Base-by-base conservation (phyloP, 2,113 vertebrate genomes). In the Ceratotherium simum region DNA sequence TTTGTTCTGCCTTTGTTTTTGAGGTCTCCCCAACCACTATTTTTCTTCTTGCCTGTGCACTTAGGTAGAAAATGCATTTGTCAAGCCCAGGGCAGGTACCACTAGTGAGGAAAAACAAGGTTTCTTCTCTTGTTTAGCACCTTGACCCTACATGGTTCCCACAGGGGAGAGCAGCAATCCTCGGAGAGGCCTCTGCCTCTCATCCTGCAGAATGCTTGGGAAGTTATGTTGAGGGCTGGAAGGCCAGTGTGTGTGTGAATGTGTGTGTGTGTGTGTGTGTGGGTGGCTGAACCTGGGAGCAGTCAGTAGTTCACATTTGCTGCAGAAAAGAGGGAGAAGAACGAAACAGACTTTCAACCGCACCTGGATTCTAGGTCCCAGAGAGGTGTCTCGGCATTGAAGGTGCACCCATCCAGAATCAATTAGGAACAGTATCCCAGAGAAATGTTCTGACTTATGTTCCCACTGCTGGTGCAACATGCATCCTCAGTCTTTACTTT, bases 31-130 rank as follows among this genome's bases (percentile, higher is more conserved):
- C 27, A 58, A 0, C 60, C 6, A 5, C 73, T 29, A 3, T 18
- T 67, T 88, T 95, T 65, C 76, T 78, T 36, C 79, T 46, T 62
- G 62, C 48, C 60, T 86, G 5, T 81, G 60, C 13, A 31, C 39
- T 73, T 82, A 33, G 62, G 84, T 56, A 78, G 88, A 56, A 95
- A 46, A 86, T n/a, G 46, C 62, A 42, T 72, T 60, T 82, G 87
- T n/a, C 27, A 14, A 93, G 91, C 60, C 36, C 42, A 13, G 73
- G 69, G 83, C 62, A 80, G 39, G 31, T 58, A 14, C 36, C 17
- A 25, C 36, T 10, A 21, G 18, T 51, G 82, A 85, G 36, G 18
- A n/a, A 70, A 79, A 88, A 12, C 42, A 36, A 64, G 70, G 25
- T 11, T 13, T 5, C 51, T 56, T 89, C 65, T 84, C 73, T 67